These are phyloP conservation scores for Sarcophaga variegata DNA, from an alignment of 2,888 invertebrate genomes.

Conservation along the genomic window DNA sequence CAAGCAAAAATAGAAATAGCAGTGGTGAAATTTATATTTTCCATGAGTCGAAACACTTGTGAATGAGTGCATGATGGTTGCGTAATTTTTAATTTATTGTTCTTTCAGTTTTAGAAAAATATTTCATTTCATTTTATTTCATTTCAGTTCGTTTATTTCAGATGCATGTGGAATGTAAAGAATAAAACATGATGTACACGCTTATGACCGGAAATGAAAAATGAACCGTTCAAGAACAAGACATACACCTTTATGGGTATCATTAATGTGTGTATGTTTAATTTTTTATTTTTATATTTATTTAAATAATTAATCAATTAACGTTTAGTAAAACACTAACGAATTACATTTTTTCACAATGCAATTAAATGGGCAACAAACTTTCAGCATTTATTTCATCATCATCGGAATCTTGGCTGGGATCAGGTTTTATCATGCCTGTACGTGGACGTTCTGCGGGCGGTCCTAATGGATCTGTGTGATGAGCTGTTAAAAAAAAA, in stretches of 20 bases:
- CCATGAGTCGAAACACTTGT: no score
- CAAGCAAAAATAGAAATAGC: no score
- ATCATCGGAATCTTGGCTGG: conserved; percentile 79
- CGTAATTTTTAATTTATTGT: no score
- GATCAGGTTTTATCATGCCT: conserved; percentile 76
- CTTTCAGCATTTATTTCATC: conserved; percentile 81
- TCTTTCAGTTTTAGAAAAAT: not conserved
- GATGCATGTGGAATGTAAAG: conserved; percentile 14
- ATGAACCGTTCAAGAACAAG: conserved; percentile 37
- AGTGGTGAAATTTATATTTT: no score
- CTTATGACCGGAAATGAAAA: conserved; percentile 51
- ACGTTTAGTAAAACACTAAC: conserved; percentile 2
- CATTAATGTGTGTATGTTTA: conserved; percentile 3
- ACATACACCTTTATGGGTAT: conserved; percentile 21
- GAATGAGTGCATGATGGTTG: no score
- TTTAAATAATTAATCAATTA: conserved; percentile 9
- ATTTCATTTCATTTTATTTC: not conserved
- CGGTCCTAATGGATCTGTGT: conserved; percentile 81
- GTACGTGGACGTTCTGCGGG: conserved; percentile 81
- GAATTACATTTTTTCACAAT: not conserved
- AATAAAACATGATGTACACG: conserved; percentile 47
- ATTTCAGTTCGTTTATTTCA: not conserved
- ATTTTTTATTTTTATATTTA: conserved; percentile 14
- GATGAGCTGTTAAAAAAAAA: conserved; percentile 68
- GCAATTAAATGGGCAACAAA: conserved; percentile 78